These are phyloP conservation scores for Cistogaster globosa DNA, from an alignment of 2,888 invertebrate species.

Conservation along the genomic window DNA sequence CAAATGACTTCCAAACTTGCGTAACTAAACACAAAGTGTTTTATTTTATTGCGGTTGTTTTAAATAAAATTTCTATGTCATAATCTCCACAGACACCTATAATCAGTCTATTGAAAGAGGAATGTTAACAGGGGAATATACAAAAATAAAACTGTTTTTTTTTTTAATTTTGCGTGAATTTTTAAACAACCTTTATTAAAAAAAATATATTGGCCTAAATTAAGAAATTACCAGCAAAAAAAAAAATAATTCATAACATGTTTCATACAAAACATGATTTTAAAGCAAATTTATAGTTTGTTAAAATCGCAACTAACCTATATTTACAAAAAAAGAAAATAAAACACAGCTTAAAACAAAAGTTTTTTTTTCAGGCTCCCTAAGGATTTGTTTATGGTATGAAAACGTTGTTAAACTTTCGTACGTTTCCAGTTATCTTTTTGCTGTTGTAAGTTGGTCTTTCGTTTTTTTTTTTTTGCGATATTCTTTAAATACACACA, in stretches of 20 bases:
- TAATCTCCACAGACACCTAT: no score
- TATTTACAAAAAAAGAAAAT: slow-evolving; percentile 51
- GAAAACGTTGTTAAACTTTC: neutral
- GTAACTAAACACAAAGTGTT: no score
- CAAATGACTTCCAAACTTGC: no score
- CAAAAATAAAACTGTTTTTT: no score
- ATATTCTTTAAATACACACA: slow-evolving; percentile 52
- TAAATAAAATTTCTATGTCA: no score
- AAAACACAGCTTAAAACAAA: slow-evolving; percentile 34
- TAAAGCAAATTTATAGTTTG: slow-evolving; percentile 67
- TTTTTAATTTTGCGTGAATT: neutral
- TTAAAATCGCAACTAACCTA: slow-evolving; percentile 68
- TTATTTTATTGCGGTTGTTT: no score
- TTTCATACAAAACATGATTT: slow-evolving; percentile 39
- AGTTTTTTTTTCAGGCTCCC: slow-evolving; percentile 43
- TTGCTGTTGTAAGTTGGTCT: neutral
- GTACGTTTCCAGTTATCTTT: neutral
- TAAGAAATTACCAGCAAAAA: slow-evolving; percentile 8
- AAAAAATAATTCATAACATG: slow-evolving; percentile 51
- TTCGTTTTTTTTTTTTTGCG: neutral
- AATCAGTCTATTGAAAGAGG: no score
- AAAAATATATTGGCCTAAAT: slow-evolving; percentile 29
- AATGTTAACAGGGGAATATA: no score
- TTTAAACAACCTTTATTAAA: slow-evolving; percentile 17
- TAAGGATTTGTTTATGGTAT: slow-evolving; percentile 21